Base-by-base conservation (phyloP, 2,113 vertebrate genomes). In the Xerus inauris region DNA sequence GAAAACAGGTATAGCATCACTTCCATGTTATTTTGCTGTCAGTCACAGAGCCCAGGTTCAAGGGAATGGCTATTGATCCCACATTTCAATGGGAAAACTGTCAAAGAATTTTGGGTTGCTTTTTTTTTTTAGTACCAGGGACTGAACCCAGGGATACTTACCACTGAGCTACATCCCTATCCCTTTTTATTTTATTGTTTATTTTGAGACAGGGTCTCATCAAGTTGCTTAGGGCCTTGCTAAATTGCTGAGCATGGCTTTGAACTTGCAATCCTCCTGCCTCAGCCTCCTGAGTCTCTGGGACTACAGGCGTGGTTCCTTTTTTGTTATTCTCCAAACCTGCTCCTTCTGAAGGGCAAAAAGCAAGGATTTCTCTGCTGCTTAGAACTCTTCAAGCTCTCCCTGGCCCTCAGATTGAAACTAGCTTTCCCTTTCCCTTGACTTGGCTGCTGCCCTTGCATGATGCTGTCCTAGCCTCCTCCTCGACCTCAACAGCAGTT, bases 1-100 rank as follows among this genome's bases (percentile, higher is more conserved):
- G 17, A 38, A 45, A 67, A 24, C 38, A 0, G 26, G 6, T 22
- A 5, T 0, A 38, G 16, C 12, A 0, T 45, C 13, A 1, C 28
- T 71, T 69, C 69, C 40, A 42, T 67, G 65, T 40, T 13, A 19
- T 12, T 85, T n/a, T 42, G 16, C 38, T 12, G 4, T 51, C 16
- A 38, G 38, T 26, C 19, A 51, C 73, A 49, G 65, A 45, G 26
- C 65, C 32, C 24, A 42, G 54, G 28, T 51, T 30, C 35, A 64
- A 40, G 54, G 49, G 16, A 47, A 54, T 20, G 13, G 35, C 22
- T 6, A 9, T 0, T 59, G 49, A 5, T 3, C 2, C 49, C 38
- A 17, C 8, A 59, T 76, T 65, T 80, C 11, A 28, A 26, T 71
- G 54, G 71, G 65, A 80, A 91, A 42, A 16, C 3, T 12, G 8